A percentile compares a stretch with the other conserved stretches of the same genome.
phyloP scores from a whole-genome alignment of 2,888 invertebrate species.

The Tipula lateralis region DNA sequence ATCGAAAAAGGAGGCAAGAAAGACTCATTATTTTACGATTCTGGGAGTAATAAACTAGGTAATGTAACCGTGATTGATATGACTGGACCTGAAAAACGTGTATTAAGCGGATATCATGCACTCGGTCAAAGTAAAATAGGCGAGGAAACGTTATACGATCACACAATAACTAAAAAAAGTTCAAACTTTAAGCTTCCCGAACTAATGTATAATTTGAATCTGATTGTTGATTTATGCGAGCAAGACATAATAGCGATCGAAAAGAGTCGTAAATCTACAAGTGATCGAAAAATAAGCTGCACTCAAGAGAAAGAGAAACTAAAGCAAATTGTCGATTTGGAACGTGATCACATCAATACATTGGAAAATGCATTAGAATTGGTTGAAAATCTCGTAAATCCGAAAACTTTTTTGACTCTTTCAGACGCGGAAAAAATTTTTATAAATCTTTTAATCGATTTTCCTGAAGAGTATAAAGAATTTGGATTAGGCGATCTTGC shows the following conservation, averaged over 20 bases:
- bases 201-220: constrained; percentile 83
- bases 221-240: constrained; percentile 89
- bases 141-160: constrained; percentile 59
- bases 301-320: constrained; percentile 73
- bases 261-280: constrained; percentile 66
- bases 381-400: constrained; percentile 55
- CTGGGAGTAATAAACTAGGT: constrained; percentile 56
- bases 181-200: constrained; percentile 79
- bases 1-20: constrained; percentile 78
- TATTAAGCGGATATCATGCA: constrained; percentile 89
- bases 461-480: constrained; percentile 72
- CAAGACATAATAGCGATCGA: constrained; percentile 90
- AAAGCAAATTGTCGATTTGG: constrained; percentile 61
- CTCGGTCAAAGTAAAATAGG: constrained; percentile 62
- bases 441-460: constrained; percentile 53
- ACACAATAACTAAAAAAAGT: constrained; percentile 58
- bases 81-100: constrained; percentile 92
- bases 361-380: constrained; percentile 64
- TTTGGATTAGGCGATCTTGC: constrained; percentile 81
- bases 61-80: constrained; percentile 98
- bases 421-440: constrained; percentile 49
- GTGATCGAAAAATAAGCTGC: constrained; percentile 73
- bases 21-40: constrained; percentile 41
- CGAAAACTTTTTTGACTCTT: constrained; percentile 47
- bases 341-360: constrained; percentile 66